Evolutionary conservation across 2,113 vertebrate genomes (phyloP), one percentile per base, ranked within the genome.

Genomic region (Pterocles gutturalis): DNA sequence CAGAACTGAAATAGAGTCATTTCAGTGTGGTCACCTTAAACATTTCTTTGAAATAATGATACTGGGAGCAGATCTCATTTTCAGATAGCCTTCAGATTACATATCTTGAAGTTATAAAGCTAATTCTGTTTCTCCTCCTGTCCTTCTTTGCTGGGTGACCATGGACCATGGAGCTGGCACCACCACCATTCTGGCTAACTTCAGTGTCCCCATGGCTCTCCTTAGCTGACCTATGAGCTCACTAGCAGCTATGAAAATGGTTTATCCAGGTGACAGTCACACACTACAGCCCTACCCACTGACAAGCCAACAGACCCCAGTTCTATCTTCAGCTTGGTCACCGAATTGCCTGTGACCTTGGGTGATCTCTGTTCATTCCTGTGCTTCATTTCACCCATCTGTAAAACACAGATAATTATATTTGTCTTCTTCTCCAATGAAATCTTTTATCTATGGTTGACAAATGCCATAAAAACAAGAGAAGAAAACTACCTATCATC

Each of bases 121-220:
- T 53, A 38, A 72, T 41, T 86, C 33, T 60, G 5, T 55, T 79
- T 31, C 34, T 90, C 2, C 2, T 71, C 53, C 54, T 81, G 54
- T 31, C 62, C 41, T 51, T 26, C 36, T 80, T 53, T 80, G 54
- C 66, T 67, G 34, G 34, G 29, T 18, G 60, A 43, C 14, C 48
- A 14, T 1, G 10, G n/a, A 71, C 38, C 0, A 0, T 10, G 43
- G n/a, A 81, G 34, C 51, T 81, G 77, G 43, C 43, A 89, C 9
- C 29, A 55, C 25, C 15, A 45, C 22, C 25, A 9, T 33, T 72
- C 69, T 60, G 64, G 34, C 38, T 76, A 48, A 67, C n/a, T 87
- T 49, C 34, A 25, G 25, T 16, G 45, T 41, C 57, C 38, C 49
- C 0, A 0, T 43, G 41, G 70, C 53, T 84, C 41, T 7, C 36